Percentiles rank a stretch among this genome's conserved stretches.
Conservation (phyloP, 1,140 invertebrate genomes). For the Anthonomus grandis region DNA sequence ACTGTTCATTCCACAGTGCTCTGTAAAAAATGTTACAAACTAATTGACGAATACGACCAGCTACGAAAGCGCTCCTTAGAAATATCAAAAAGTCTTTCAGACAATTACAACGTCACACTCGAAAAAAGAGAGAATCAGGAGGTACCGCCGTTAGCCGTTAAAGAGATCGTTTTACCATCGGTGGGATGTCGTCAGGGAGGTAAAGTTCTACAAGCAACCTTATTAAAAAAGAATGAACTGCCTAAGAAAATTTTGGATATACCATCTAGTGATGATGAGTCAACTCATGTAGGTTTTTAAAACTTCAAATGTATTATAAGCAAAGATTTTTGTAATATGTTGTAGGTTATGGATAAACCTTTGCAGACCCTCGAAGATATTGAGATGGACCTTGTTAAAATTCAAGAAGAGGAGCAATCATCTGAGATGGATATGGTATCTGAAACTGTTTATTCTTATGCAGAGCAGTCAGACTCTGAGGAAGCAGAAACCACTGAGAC, state of each 20-base stretch:
- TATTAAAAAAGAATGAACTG: constrained; percentile 26
- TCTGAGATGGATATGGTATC: constrained; percentile 19
- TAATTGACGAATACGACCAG: constrained; percentile 61
- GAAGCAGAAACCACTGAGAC: constrained; percentile 38
- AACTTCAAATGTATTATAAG: not conserved
- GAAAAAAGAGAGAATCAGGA: constrained; percentile 9
- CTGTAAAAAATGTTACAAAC: constrained; percentile 64
- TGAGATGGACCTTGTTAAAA: constrained; percentile 43
- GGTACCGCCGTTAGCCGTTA: not conserved
- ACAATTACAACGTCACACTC: constrained; percentile 37
- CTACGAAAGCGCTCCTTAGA: constrained; percentile 48
- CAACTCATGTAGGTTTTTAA: constrained; percentile 24
- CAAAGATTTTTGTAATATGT: not conserved
- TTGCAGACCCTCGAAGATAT: constrained; percentile 42
- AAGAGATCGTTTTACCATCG: not conserved
- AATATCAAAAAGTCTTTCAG: constrained; percentile 40
- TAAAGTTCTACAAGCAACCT: not conserved
- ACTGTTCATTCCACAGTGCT: constrained; percentile 54
- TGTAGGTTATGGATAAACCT: constrained; percentile 24
- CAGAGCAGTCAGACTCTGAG: constrained; percentile 33
- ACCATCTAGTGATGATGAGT: constrained; percentile 46
- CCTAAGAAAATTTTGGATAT: constrained; percentile 44
- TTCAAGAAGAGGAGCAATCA: constrained; percentile 34
- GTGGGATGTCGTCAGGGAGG: constrained; percentile 20
- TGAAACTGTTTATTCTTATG: constrained; percentile 4